These are phyloP conservation scores for Nephrocerus scutellatus DNA, from an alignment of 2,888 invertebrate genomes.

Conservation along the genomic window DNA sequence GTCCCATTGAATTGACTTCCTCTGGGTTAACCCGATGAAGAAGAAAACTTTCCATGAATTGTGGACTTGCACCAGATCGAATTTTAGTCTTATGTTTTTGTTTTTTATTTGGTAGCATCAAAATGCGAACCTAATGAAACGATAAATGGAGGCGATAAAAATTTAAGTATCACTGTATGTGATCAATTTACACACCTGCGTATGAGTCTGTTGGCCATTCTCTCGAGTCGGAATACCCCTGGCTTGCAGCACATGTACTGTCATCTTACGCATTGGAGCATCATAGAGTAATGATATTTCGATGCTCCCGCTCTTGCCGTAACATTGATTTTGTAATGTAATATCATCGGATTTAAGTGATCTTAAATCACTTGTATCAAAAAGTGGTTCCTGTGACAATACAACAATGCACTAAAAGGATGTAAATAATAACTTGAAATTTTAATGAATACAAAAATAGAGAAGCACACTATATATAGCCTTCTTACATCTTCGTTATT, in stretches of 20 bases:
- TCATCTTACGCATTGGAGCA: constrained; percentile 85
- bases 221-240: constrained; percentile 68
- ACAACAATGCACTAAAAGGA: constrained; percentile 49
- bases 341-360: constrained; percentile 46
- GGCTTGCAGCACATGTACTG: constrained; percentile 84
- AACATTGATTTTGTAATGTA: constrained; percentile 47
- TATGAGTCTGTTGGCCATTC: constrained; percentile 60
- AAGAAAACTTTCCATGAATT: constrained; percentile 86
- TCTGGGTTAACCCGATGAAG: constrained; percentile 89
- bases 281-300: constrained; percentile 86
- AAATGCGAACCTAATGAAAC: constrained; percentile 66
- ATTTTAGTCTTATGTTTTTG: constrained; percentile 93
- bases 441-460: background rate
- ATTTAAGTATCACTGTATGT: background rate
- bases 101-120: constrained; percentile 84
- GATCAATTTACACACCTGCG: constrained; percentile 52
- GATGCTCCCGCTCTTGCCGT: constrained; percentile 63
- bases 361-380: constrained; percentile 46
- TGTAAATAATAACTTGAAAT: background rate
- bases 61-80: constrained; percentile 81
- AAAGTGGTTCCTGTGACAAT: constrained; percentile 45
- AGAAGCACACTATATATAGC: background rate
- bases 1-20: constrained; percentile 87
- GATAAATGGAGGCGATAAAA: background rate
- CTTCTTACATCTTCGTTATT: constrained; percentile 63